Conservation (phyloP, 2,888 invertebrate species). For the Anaspis maculata region DNA sequence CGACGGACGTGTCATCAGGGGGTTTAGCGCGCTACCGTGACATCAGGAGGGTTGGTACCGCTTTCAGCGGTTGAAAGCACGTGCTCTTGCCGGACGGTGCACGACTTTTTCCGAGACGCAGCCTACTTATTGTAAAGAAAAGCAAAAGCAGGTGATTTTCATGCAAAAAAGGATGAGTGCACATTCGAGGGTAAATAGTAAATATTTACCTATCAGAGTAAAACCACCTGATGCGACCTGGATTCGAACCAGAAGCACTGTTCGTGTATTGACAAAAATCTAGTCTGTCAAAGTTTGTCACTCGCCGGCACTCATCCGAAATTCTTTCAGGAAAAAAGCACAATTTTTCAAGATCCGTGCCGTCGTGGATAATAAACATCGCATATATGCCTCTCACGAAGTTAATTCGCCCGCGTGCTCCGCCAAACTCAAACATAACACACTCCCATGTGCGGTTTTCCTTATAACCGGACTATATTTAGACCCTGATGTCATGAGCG, state of each 20-base stretch:
- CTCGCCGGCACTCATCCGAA: constrained; percentile 27
- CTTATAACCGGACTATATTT: constrained; percentile 38
- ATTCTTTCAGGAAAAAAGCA: constrained; percentile 30
- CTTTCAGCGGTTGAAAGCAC: too few species aligned
- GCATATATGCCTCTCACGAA: constrained; percentile 32
- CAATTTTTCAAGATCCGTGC: constrained; percentile 29
- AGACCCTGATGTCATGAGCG: constrained; percentile 35
- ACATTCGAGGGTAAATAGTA: constrained; percentile 29
- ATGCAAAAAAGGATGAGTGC: constrained; percentile 15
- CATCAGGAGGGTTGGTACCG: too few species aligned
- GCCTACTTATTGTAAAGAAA: too few species aligned
- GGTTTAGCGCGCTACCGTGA: too few species aligned
- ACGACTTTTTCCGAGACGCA: too few species aligned
- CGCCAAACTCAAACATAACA: constrained; percentile 39
- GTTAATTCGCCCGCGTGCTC: constrained; percentile 31
- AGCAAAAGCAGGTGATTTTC: constrained; percentile 6
- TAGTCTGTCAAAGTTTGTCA: constrained; percentile 26
- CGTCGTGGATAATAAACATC: constrained; percentile 36
- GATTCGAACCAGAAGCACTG: constrained; percentile 33
- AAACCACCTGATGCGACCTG: constrained; percentile 37
- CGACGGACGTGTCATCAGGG: too few species aligned
- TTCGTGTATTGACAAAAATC: constrained; percentile 15
- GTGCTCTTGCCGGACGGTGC: too few species aligned
- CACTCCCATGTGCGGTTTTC: constrained; percentile 34
- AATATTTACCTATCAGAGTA: constrained; percentile 38